Conservation (phyloP, 2,797 vertebrate species). For the Luscinia megarhynchos region DNA sequence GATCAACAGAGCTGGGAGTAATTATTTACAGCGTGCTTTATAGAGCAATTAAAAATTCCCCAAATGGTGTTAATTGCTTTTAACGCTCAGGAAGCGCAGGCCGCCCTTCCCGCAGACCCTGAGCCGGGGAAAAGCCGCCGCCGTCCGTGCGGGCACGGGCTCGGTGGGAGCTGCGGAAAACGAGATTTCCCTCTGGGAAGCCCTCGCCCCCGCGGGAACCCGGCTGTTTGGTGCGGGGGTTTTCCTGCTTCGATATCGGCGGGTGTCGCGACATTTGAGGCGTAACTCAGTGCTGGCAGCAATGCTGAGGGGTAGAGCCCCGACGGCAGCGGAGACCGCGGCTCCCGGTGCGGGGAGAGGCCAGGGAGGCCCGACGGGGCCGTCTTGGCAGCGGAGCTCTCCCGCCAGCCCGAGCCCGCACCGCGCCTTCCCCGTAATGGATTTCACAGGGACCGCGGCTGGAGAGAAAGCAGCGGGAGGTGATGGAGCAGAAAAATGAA, state of each 20-base stretch:
- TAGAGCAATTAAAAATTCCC: conserved; percentile 81
- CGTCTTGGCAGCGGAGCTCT: not conserved
- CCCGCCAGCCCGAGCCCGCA: not conserved
- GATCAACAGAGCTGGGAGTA: conserved; percentile 78
- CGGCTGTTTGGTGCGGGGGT: not conserved
- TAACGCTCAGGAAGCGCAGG: conserved; percentile 48
- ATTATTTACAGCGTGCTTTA: conserved; percentile 79
- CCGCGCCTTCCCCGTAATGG: not conserved
- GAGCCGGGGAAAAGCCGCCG: not conserved
- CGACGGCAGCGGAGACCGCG: not conserved
- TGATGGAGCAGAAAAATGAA: not conserved
- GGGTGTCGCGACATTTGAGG: not conserved
- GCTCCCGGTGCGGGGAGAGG: no score
- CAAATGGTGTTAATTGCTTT: conserved; percentile 78
- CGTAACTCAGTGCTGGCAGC: fast-evolving
- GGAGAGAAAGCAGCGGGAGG: not conserved
- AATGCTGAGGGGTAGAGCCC: not conserved
- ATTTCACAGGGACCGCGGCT: not conserved
- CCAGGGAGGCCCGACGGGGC: not conserved
- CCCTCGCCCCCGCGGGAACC: fast-evolving
- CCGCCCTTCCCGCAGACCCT: conserved; percentile 25
- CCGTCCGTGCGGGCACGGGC: no score
- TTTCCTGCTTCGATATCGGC: fast-evolving
- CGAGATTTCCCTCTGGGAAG: not conserved
- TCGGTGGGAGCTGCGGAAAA: not conserved